Conservation (phyloP, 2,113 vertebrate species). For the Sporophila hypoxantha region DNA sequence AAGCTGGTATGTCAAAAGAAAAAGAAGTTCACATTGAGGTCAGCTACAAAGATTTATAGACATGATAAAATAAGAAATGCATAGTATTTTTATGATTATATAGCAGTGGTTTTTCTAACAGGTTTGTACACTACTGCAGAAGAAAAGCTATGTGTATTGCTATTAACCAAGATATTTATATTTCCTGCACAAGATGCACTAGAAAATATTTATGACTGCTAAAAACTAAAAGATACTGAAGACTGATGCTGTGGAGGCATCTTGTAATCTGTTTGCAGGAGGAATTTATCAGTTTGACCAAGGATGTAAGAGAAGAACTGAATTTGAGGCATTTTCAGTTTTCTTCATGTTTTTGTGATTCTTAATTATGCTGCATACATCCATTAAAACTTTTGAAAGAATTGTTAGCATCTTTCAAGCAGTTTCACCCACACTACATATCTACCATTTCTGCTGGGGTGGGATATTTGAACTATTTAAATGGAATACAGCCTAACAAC, state of each 20-base stretch:
- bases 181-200: not conserved
- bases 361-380: not conserved
- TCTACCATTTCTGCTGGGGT: not conserved
- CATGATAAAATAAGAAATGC: not conserved
- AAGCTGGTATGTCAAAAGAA: not conserved
- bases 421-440: not conserved
- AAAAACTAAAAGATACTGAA: not conserved
- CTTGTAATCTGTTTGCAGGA: not conserved
- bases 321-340: not conserved
- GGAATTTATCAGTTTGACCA: not conserved
- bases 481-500: not conserved
- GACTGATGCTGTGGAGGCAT: not conserved
- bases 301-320: not conserved
- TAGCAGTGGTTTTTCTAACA: not conserved
- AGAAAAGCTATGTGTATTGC: not conserved
- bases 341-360: not conserved
- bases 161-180: not conserved
- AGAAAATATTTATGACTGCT: not conserved
- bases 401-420: not conserved
- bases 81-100: not conserved
- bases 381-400: not conserved
- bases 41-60: not conserved
- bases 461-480: not conserved
- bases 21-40: not conserved
- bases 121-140: not conserved